These are phyloP conservation scores for Bibio marci DNA, from an alignment of 2,888 invertebrate genomes.

Conservation along the genomic window DNA sequence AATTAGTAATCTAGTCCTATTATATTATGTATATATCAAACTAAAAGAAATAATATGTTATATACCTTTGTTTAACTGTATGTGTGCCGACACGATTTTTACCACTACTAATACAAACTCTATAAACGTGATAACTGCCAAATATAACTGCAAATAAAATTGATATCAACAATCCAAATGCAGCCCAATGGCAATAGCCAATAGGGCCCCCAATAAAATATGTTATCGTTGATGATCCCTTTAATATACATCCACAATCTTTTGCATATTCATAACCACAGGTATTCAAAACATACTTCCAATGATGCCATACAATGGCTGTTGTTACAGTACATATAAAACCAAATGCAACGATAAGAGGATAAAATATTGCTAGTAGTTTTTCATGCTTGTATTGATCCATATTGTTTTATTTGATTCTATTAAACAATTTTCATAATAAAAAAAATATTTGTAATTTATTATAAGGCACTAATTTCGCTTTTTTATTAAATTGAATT, in stretches of 20 bases:
- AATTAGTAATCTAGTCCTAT: too few species aligned
- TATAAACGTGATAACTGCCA: constrained; percentile 48
- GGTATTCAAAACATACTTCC: constrained; percentile 47
- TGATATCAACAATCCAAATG: constrained; percentile 45
- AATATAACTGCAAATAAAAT: constrained; percentile 44
- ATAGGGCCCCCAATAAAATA: constrained; percentile 48
- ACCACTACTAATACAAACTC: constrained; percentile 44
- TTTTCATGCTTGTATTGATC: constrained; percentile 22
- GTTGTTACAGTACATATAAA: constrained; percentile 24
- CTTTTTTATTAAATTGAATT: too few species aligned
- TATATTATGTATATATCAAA: background rate
- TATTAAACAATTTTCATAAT: too few species aligned
- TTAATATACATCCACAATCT: constrained; percentile 52
- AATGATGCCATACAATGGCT: constrained; percentile 49
- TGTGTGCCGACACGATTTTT: constrained; percentile 15
- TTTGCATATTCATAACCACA: constrained; percentile 42
- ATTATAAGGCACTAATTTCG: too few species aligned
- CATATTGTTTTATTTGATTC: constrained; percentile 15
- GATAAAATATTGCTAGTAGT: constrained; percentile 23
- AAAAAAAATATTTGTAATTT: too few species aligned
- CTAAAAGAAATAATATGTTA: background rate
- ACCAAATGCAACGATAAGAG: constrained; percentile 21
- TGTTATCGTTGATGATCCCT: constrained; percentile 40
- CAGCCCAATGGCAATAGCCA: constrained; percentile 47
- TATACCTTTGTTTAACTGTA: constrained; percentile 25